These are phyloP conservation scores for Caenorhabditis wallacei DNA, from an alignment of 2,888 invertebrate genomes.

Conservation along the genomic window DNA sequence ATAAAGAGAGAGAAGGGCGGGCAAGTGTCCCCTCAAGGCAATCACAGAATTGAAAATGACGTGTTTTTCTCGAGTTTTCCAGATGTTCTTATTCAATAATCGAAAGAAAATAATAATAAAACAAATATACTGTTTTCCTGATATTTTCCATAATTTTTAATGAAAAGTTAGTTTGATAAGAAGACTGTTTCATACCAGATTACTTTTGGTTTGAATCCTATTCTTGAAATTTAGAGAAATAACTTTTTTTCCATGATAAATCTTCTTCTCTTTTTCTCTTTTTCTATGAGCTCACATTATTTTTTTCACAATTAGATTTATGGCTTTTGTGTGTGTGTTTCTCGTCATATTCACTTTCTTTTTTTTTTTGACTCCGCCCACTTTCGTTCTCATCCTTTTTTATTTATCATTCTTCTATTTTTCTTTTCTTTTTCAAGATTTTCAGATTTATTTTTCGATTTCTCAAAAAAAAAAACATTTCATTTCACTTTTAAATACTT, in stretches of 20 bases:
- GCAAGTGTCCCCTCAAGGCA: background rate
- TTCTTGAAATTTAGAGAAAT: no score
- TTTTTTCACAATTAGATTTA: conserved; percentile 52
- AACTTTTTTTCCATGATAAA: background rate
- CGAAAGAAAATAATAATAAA: no score
- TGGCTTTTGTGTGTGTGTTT: conserved; percentile 26
- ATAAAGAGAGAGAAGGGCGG: background rate
- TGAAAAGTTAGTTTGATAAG: no score
- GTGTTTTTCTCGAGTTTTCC: background rate
- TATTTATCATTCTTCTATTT: conserved; percentile 33
- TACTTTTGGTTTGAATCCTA: no score
- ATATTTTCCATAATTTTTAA: no score
- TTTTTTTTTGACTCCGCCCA: conserved; percentile 4
- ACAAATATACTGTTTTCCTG: no score
- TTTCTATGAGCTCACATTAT: conserved; percentile 22
- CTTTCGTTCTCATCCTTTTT: background rate
- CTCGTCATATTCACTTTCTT: conserved; percentile 20
- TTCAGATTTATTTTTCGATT: conserved; percentile 7
- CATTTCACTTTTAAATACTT: conserved; percentile 8
- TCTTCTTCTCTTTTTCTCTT: background rate
- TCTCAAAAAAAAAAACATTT: background rate
- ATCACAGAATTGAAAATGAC: background rate
- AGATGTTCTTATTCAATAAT: background rate
- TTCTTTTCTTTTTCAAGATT: background rate
- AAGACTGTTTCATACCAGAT: no score